Percentiles rank a stretch among this genome's conserved stretches.
These are phyloP conservation scores for Brachionus calyciflorus DNA, from an alignment of 1,140 invertebrate species.

Conservation along the genomic window DNA sequence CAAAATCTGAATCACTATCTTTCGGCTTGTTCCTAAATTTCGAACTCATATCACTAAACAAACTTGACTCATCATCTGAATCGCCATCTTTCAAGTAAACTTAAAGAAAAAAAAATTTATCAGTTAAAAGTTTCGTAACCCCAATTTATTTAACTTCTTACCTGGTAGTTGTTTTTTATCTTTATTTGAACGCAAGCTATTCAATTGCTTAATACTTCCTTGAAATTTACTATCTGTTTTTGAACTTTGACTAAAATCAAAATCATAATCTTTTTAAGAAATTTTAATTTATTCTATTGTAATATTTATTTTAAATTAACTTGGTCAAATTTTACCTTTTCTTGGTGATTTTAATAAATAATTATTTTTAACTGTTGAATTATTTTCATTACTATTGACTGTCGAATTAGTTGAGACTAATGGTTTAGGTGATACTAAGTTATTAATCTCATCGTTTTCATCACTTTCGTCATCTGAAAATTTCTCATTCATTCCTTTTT, in stretches of 20 bases:
- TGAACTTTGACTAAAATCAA: slow-evolving; percentile 44
- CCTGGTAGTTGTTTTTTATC: slow-evolving; percentile 32
- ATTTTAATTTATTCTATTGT: no score
- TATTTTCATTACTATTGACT: background rate
- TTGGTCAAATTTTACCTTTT: no score
- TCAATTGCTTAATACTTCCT: background rate
- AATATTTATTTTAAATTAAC: background rate
- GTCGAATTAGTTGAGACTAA: background rate
- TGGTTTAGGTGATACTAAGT: background rate
- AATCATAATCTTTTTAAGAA: slow-evolving; percentile 2
- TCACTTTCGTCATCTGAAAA: background rate
- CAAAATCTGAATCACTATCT: slow-evolving; percentile 38
- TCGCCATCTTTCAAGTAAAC: slow-evolving; percentile 27
- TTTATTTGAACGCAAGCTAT: slow-evolving; percentile 10
- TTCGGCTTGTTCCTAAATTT: background rate
- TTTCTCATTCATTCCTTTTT: background rate
- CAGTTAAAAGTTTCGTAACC: background rate
- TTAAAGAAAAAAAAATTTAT: slow-evolving; percentile 14
- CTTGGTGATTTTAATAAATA: slow-evolving; percentile 27
- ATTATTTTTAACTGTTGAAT: background rate
- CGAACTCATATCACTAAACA: slow-evolving; percentile 15
- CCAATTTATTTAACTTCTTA: background rate
- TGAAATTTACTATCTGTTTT: slow-evolving; percentile 30
- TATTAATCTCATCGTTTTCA: slow-evolving; percentile 35
- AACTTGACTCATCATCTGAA: slow-evolving; percentile 15